Percentiles rank a stretch among this genome's conserved stretches.
phyloP scores from a whole-genome alignment of 2,888 invertebrate species.

The Idaea straminata region DNA sequence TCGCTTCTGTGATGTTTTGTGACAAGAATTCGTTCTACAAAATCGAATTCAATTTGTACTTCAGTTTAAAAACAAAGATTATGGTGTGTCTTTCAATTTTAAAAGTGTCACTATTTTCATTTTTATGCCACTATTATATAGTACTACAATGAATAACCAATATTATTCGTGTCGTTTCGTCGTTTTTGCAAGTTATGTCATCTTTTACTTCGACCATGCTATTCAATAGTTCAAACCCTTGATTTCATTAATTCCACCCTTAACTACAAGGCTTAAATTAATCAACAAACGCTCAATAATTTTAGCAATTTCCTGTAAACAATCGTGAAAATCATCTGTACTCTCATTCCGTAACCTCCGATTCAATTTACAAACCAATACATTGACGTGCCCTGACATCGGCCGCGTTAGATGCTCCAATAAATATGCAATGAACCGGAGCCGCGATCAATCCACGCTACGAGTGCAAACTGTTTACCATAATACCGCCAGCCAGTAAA shows the following conservation, averaged over 20 bases:
- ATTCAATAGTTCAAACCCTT: neutral
- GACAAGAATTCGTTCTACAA: neutral
- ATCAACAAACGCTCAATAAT: neutral
- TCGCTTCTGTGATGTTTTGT: neutral
- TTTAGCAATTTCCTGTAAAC: neutral
- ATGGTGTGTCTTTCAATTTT: no score
- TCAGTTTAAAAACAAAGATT: neutral
- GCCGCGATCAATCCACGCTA: slow-evolving; percentile 58
- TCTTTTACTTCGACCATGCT: neutral
- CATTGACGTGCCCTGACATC: slow-evolving; percentile 38
- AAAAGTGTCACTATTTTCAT: no score
- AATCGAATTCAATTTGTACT: neutral
- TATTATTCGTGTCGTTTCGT: neutral
- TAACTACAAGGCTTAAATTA: neutral
- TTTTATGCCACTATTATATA: no score
- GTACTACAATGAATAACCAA: neutral
- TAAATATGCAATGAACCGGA: slow-evolving; percentile 63
- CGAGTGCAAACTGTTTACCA: slow-evolving; percentile 61
- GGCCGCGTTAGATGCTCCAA: slow-evolving; percentile 49
- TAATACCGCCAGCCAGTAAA: slow-evolving; percentile 36
- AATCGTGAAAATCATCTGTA: neutral
- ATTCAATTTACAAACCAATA: slow-evolving; percentile 50
- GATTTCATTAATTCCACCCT: slow-evolving; percentile 7
- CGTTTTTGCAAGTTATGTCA: no score
- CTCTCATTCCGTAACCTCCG: slow-evolving; percentile 18